Base-by-base conservation (phyloP, 1,140 invertebrate species). In the Drosophila kanapiae region DNA sequence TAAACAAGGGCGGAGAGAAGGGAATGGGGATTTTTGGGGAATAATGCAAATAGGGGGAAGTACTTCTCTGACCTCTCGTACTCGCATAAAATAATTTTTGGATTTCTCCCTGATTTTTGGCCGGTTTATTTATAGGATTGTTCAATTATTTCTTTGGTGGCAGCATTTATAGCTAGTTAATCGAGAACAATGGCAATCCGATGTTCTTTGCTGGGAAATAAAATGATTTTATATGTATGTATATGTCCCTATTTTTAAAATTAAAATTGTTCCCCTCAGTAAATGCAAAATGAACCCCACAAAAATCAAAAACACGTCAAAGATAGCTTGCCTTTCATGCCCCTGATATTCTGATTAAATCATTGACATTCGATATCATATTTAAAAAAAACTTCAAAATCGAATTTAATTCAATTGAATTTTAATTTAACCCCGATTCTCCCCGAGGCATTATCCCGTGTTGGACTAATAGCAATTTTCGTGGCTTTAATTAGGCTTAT, bases 401-500 rank as follows among this genome's bases (percentile, higher is more conserved):
- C 33, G 2, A 70, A 47, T 33, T n/a, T 68, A 70, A 54, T 37
- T 40, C 5, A 70, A 68, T 56, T 70, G 31, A 67, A 67, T 68
- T 33, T 49, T 7, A 70, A 70, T 70, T 68, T 37, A 70, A 68
- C 62, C 49, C 29, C 38, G 27, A 33, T 47, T 40, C 23, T 11
- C 42, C 38, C 38, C 33, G 0, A 4, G 45, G 64, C 40, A 23
- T 33, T 49, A 27, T 31, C 18, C 43, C 16, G 33, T 9, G 31
- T 3, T 38, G 3, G 62, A 38, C 47, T 53, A 69, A 68, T 68
- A 33, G 43, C 13, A 53, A 53, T 69, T 51, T 69, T 33, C 11
- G 37, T 54, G 70, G 45, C 70, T 74, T 67, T 76, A 76, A 76
- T 76, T 76, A 67, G 54, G 45, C 64, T 59, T 83, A 81, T 85